Base-by-base conservation (phyloP, 1,140 invertebrate genomes). In the Chlorops oryzae region DNA sequence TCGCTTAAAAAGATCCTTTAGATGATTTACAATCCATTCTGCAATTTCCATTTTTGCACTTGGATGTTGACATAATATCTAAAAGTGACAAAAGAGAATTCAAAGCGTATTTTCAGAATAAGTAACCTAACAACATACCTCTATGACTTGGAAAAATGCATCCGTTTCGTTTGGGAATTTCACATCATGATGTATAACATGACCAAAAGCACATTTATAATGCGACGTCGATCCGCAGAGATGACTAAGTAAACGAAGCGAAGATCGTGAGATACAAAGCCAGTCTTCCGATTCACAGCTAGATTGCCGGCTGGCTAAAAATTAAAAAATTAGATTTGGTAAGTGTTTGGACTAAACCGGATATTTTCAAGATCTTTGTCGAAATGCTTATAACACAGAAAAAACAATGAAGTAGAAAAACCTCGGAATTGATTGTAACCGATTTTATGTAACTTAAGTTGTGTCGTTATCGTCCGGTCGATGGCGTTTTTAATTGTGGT, bases 181-280 rank as follows among this genome's bases (percentile, higher is more conserved):
- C 3, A 55, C 18, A 46, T 56, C 0, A 55, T 47, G n/a, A 44
- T 45, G 6, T 20, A 12, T 5, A 59, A 54, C 35, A 54, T 55
- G 32, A 2, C 50, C 23, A 32, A 68, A 65, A 2, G 65, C 51
- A 9, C 65, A 58, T 2, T 35, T 24, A 18, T 49, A 51, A 40
- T 65, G 50, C n/a, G 61, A 54, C 23, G 27, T 61, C 20, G 42
- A 55, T 5, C 56, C 62, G 43, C 63, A 64, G 3, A 69, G 24
- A 6, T 47, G 51, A 5, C 56, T 54, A 5, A 69, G 51, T 23
- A 69, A 55, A 17, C 57, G 45, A n/a, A 68, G 32, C 28, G 56
- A 65, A 22, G n/a, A 50, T 5, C 41, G 15, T 24, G 34, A 25
- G 4, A 54, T 35, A 24, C 34, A 17, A 4, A 17, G 15, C 45